These are phyloP conservation scores for Pogonocichla stellata DNA, from an alignment of 2,113 vertebrate species.

Conservation along the genomic window DNA sequence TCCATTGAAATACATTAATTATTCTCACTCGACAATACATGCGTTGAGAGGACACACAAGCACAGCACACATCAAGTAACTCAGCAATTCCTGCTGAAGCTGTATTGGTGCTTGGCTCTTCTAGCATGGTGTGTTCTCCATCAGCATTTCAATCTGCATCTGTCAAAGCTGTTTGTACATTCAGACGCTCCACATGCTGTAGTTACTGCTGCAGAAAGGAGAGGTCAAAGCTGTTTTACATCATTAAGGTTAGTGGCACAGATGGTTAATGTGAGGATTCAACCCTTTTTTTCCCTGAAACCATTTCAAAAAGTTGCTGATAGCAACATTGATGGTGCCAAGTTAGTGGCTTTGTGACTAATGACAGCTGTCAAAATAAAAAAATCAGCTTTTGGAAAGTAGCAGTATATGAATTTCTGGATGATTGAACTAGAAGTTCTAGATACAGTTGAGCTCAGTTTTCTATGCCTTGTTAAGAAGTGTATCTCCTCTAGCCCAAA, in stretches of 20 bases:
- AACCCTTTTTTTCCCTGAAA: neutral
- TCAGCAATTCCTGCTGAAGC: neutral
- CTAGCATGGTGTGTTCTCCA: neutral
- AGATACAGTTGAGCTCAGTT: neutral
- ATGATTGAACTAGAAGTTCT: neutral
- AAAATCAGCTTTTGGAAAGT: neutral
- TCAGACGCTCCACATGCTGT: neutral
- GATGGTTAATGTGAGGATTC: neutral
- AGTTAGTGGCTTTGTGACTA: neutral
- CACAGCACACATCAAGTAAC: neutral
- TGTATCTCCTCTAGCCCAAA: neutral
- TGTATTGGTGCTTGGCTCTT: neutral
- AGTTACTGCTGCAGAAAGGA: neutral
- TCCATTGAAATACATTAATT: neutral
- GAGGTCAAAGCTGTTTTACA: neutral
- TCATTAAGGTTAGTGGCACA: neutral
- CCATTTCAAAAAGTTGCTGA: neutral
- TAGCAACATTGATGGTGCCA: neutral
- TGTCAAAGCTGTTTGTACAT: neutral
- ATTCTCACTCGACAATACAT: neutral
- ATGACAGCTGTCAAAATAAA: neutral
- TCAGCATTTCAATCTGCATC: neutral
- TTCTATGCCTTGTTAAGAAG: neutral
- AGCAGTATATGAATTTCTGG: neutral
- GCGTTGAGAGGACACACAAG: accelerated